phyloP scores from a whole-genome alignment of 2,888 invertebrate species.

The Cryptus armator region DNA sequence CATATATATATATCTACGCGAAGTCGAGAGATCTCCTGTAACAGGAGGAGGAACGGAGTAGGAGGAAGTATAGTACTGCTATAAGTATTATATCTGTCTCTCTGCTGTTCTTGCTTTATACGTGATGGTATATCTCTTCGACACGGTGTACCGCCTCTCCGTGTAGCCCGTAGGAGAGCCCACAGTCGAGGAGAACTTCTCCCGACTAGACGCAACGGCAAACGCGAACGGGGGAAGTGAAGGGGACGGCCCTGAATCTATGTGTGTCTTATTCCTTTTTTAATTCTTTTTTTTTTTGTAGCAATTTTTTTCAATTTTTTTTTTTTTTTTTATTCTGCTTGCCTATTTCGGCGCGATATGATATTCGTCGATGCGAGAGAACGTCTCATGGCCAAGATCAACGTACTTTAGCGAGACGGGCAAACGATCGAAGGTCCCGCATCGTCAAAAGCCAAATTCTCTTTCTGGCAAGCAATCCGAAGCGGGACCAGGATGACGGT shows the following conservation, averaged over 20 bases:
- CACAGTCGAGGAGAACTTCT: background rate
- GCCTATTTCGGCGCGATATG: slow-evolving; percentile 27
- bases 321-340: slow-evolving; percentile 34
- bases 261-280: slow-evolving; percentile 49
- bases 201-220: background rate
- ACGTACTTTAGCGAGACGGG: slow-evolving; percentile 50
- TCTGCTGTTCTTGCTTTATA: slow-evolving; percentile 18
- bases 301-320: slow-evolving; percentile 15
- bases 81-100: slow-evolving; percentile 34
- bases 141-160: slow-evolving; percentile 33
- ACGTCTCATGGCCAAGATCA: slow-evolving; percentile 58
- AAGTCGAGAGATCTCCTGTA: slow-evolving; percentile 44
- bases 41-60: slow-evolving; percentile 48
- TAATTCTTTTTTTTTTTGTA: slow-evolving; percentile 58
- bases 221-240: slow-evolving; percentile 54
- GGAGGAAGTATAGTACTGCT: slow-evolving; percentile 30
- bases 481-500: slow-evolving; percentile 37
- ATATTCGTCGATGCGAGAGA: slow-evolving; percentile 34
- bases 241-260: slow-evolving; percentile 65
- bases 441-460: slow-evolving; percentile 62
- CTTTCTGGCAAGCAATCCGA: slow-evolving; percentile 50
- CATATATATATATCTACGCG: slow-evolving; percentile 1
- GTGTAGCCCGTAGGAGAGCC: background rate
- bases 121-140: slow-evolving; percentile 26
- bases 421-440: slow-evolving; percentile 11